phyloP scores from a whole-genome alignment of 2,797 vertebrate species.

The Chelon labrosus region DNA sequence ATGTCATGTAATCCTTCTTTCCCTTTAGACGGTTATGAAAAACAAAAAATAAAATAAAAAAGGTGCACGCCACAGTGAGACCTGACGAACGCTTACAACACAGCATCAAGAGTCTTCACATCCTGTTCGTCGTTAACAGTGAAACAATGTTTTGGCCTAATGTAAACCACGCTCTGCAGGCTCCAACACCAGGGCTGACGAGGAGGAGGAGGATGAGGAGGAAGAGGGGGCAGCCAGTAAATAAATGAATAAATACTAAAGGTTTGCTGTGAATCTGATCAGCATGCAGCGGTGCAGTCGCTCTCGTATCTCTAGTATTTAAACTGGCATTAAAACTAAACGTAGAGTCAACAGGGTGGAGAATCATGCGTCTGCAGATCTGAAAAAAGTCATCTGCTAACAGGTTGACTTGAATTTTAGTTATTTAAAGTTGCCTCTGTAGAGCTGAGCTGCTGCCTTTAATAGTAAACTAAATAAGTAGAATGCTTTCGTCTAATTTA shows the following conservation, averaged over 20 bases:
- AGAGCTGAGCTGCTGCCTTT: not conserved
- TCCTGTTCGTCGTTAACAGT: not conserved
- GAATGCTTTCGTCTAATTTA: not conserved
- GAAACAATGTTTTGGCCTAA: slow-evolving; percentile 13
- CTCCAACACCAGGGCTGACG: slow-evolving; percentile 21
- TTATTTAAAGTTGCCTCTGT: not conserved
- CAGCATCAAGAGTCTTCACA: slow-evolving; percentile 21
- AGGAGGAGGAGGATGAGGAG: not conserved
- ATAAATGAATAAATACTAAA: not conserved
- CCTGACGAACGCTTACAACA: slow-evolving; percentile 25
- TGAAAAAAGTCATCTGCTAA: too few species aligned
- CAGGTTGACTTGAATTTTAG: not conserved
- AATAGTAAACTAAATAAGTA: not conserved
- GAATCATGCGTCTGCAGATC: too few species aligned
- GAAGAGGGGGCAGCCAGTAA: too few species aligned
- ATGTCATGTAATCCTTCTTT: slow-evolving; percentile 7
- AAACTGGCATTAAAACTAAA: not conserved
- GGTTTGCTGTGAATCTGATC: not conserved
- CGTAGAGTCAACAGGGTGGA: not conserved
- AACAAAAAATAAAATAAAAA: slow-evolving; percentile 29
- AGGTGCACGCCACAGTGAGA: slow-evolving; percentile 25
- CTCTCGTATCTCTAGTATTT: not conserved
- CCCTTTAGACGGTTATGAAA: slow-evolving; percentile 44
- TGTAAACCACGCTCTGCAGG: slow-evolving; percentile 20
- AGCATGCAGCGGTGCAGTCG: slow-evolving; percentile 37